Evolutionary conservation across 2,797 vertebrate species (phyloP).

Genomic region (Chaunax sp.): DNA sequence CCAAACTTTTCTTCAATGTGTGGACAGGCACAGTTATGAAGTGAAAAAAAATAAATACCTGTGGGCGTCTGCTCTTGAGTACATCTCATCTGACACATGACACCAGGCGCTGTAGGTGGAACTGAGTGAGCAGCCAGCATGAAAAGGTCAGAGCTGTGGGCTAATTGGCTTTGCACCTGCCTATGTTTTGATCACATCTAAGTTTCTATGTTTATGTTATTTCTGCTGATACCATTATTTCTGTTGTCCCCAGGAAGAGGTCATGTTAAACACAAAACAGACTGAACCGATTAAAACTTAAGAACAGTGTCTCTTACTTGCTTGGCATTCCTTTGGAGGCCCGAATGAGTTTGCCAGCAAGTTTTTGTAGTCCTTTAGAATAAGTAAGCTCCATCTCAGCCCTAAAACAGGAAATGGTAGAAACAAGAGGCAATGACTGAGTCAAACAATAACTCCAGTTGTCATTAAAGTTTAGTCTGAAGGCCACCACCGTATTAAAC

Average conservation of each 20-base stretch:
- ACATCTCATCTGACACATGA: conserved; percentile 89
- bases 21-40: conserved; percentile 9
- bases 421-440: conserved; percentile 10
- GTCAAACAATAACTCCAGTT: conserved; percentile 62
- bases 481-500: not conserved
- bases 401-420: conserved; percentile 67
- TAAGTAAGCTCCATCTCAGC: conserved; percentile 88
- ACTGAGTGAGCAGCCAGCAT: conserved; percentile 73
- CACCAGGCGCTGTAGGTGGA: conserved; percentile 86
- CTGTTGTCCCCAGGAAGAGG: conserved; percentile 21
- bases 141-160: conserved; percentile 68
- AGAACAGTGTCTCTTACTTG: conserved; percentile 83
- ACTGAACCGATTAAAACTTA: conserved; percentile 1
- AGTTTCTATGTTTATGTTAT: conserved; percentile 23
- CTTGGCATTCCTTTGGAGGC: conserved; percentile 83
- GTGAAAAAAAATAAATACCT: conserved; percentile 74
- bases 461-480: not conserved
- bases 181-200: conserved; percentile 58
- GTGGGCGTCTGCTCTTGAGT: conserved; percentile 88
- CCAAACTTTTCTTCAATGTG: conserved; percentile 5
- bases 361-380: conserved; percentile 89
- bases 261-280: conserved; percentile 33
- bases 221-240: conserved; percentile 43
- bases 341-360: conserved; percentile 86
- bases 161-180: conserved; percentile 51